phyloP scores from a whole-genome alignment of 2,113 vertebrate genomes.

The Gasterosteus aculeatus region DNA sequence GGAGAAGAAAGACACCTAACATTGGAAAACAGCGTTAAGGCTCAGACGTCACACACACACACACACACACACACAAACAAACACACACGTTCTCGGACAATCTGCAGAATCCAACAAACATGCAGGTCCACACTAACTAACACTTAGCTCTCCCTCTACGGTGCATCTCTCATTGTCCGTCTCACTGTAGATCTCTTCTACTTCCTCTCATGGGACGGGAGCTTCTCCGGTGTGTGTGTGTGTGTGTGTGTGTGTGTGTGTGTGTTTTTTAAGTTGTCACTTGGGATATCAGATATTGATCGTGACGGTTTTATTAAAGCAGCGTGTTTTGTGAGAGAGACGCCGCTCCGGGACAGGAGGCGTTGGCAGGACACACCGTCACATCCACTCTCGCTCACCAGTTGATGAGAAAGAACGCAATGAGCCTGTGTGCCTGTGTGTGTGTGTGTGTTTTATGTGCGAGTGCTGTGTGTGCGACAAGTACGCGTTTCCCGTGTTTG shows the following conservation, averaged over 20 bases:
- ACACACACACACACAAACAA: slow-evolving; percentile 37
- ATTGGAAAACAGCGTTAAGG: slow-evolving; percentile 79
- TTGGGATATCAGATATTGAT: slow-evolving; percentile 62
- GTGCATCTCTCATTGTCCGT: slow-evolving; percentile 4
- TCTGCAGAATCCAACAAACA: slow-evolving; percentile 31
- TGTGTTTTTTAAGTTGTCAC: slow-evolving; percentile 64
- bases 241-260: slow-evolving; percentile 20
- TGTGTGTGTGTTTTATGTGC: slow-evolving; percentile 5
- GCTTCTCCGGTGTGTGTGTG: slow-evolving; percentile 17
- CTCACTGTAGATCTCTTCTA: slow-evolving; percentile 8
- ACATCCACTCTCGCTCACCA: slow-evolving; percentile 44
- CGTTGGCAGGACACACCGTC: slow-evolving; percentile 54
- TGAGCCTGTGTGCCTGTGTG: slow-evolving; percentile 18
- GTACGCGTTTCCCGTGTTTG: slow-evolving; percentile 19
- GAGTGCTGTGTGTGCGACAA: neutral
- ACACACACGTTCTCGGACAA: slow-evolving; percentile 13
- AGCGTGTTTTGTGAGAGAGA: slow-evolving; percentile 40
- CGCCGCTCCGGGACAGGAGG: slow-evolving; percentile 41
- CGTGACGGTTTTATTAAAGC: slow-evolving; percentile 77
- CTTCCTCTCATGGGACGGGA: neutral
- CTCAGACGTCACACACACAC: slow-evolving; percentile 66
- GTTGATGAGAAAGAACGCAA: slow-evolving; percentile 77
- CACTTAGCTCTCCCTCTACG: slow-evolving; percentile 17
- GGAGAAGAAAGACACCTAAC: slow-evolving; percentile 80
- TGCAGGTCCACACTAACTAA: slow-evolving; percentile 34